Evolutionary conservation across 2,797 vertebrate genomes (phyloP), one percentile per base, ranked within the genome.

Genomic region (Ctenosaura bakeri): DNA sequence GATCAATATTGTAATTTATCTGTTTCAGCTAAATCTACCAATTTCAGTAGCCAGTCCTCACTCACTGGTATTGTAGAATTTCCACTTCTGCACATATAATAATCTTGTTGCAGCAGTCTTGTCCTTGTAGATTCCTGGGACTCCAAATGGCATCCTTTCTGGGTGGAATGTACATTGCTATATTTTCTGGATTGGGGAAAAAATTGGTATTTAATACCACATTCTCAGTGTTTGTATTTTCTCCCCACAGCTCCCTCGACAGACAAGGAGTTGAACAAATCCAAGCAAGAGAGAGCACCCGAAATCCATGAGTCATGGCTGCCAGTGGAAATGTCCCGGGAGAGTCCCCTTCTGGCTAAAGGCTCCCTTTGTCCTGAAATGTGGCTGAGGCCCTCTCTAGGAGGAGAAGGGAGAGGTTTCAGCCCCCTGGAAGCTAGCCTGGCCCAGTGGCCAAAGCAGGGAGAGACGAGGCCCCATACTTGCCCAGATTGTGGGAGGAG

Each of bases 401-500:
- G 66, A 0, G 85, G 38, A 32, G 89, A 87, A 24, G 42, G 0
- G 0, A 22, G 18, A 12, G 6, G 32, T 7, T 18, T 73, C 3
- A 16, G 38, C 1, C 24, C 38, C 52, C 14, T 5, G 0, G n/a
- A 62, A 32, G 74, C 64, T 54, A 16, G 66, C 77, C 18, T 74
- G 88, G 1, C 92, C 18, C 66, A 82, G 69, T 59, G 79, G 26
- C 86, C 38, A 24, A 91, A 71, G 8, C 69, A 91, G n/a, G 92
- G 77, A 46, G n/a, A 87, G n/a, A 42, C 38, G 6, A 73, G 38
- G 77, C 85, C 86, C 5, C 93, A 95, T 83, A 56, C 90, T 1
- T 95, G 94, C 59, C 91, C 95, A 0, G 94, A 94, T 16, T 97
- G 96, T 4, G 95, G 95, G 18, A 95, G 96, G 93, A 95, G 94